A percentile compares a stretch with the other conserved stretches of the same genome.
phyloP scores from a whole-genome alignment of 2,797 vertebrate genomes.

The Spheniscus humboldti region DNA sequence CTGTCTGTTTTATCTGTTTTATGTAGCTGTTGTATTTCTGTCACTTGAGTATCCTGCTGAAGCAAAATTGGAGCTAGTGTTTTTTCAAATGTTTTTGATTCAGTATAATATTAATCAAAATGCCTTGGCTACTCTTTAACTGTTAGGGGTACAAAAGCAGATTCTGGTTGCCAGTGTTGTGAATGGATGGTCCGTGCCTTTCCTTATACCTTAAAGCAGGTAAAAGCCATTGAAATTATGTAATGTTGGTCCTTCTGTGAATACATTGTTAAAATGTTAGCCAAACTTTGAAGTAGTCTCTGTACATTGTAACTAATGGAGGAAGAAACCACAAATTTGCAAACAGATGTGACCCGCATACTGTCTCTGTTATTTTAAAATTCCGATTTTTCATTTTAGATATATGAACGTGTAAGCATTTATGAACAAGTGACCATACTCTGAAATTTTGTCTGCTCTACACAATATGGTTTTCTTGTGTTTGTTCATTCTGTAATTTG shows the following conservation, averaged over 20 bases:
- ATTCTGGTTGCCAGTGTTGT: neutral
- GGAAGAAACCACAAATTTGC: neutral
- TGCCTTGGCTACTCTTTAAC: neutral
- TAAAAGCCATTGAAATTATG: neutral
- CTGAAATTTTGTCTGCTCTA: neutral
- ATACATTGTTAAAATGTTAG: neutral
- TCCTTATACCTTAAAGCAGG: neutral
- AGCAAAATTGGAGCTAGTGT: neutral
- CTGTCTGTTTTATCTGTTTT: neutral
- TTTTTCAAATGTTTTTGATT: neutral
- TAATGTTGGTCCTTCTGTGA: neutral
- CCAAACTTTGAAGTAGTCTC: neutral
- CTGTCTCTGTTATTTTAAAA: neutral
- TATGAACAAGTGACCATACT: neutral
- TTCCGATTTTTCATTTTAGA: neutral
- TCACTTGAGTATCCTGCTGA: neutral
- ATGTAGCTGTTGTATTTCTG: neutral
- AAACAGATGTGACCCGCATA: neutral
- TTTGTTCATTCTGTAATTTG: neutral
- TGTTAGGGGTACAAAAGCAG: neutral
- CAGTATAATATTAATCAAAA: neutral
- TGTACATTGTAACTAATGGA: neutral
- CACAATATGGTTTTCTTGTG: neutral
- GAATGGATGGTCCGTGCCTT: neutral
- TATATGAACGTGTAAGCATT: neutral